A percentile compares a stretch with the other conserved stretches of the same genome.
Evolutionary conservation across 2,113 vertebrate genomes (phyloP).

Genomic region (Dromiciops gliroides): DNA sequence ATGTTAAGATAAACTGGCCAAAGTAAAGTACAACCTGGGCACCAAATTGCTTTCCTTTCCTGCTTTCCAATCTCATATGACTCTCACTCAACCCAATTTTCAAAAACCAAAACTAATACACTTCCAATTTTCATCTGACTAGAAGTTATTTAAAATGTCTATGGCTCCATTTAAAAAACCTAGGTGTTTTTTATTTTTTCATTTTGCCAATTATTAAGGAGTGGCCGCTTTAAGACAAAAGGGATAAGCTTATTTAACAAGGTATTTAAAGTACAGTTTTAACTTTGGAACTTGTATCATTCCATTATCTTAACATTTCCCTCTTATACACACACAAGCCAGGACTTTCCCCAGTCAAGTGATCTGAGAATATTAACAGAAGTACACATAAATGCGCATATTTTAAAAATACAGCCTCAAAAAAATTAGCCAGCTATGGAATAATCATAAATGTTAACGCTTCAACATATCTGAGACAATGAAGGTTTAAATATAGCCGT

Average conservation of each 20-base stretch:
- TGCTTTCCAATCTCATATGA: neutral
- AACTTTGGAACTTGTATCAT: conserved; percentile 39
- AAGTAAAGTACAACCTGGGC: neutral
- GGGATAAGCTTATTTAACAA: conserved; percentile 55
- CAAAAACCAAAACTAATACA: neutral
- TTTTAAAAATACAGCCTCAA: conserved; percentile 39
- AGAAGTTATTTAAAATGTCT: neutral
- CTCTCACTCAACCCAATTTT: neutral
- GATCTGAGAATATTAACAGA: conserved; percentile 67
- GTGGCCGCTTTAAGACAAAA: conserved; percentile 51
- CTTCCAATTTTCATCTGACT: neutral
- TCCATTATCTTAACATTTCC: conserved; percentile 36
- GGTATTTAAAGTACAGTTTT: conserved; percentile 62
- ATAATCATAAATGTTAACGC: conserved; percentile 41
- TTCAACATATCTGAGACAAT: conserved; percentile 23
- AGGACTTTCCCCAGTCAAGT: conserved; percentile 39
- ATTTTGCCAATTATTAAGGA: conserved; percentile 32
- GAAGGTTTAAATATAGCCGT: conserved; percentile 30
- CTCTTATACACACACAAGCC: conserved; percentile 46
- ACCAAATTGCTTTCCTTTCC: neutral
- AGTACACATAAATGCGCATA: conserved; percentile 46
- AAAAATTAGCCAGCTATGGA: conserved; percentile 23
- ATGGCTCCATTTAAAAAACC: neutral
- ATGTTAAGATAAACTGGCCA: neutral
- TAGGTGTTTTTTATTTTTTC: neutral